Percentiles rank a stretch among this genome's conserved stretches.
Conservation (phyloP, 2,113 vertebrate genomes). For the Gambusia affinis region DNA sequence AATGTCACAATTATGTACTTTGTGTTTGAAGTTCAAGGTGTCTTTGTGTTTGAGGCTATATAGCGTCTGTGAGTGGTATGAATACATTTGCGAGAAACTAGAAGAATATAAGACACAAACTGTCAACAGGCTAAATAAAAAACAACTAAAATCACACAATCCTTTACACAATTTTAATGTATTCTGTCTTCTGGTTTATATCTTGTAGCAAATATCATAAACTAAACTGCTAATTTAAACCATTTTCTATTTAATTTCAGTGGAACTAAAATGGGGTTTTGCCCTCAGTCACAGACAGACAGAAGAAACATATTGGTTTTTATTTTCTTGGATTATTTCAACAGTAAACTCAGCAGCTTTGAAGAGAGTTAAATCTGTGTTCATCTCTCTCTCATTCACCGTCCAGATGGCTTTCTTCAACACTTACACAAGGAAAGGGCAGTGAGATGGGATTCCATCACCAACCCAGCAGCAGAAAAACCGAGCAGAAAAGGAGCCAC, state of each 20-base stretch:
- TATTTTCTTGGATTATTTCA: not conserved
- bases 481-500: constrained; percentile 18
- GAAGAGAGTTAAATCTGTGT: constrained; percentile 6
- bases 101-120: not conserved
- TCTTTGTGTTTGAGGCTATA: not conserved
- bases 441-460: constrained; percentile 35
- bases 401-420: constrained; percentile 67
- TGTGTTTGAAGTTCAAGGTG: not conserved
- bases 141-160: not conserved
- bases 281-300: not conserved
- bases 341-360: not conserved
- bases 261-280: not conserved
- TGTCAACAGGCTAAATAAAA: not conserved
- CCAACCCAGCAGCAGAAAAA: constrained; percentile 41
- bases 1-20: not conserved
- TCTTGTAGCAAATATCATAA: not conserved
- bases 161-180: not conserved
- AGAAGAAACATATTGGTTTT: not conserved
- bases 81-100: not conserved
- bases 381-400: constrained; percentile 47
- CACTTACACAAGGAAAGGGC: constrained; percentile 48
- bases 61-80: not conserved
- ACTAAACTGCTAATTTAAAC: not conserved
- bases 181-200: not conserved
- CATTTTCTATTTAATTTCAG: not conserved